These are phyloP conservation scores for Caenorhabditis angaria DNA, from an alignment of 2,888 invertebrate genomes.

Conservation along the genomic window DNA sequence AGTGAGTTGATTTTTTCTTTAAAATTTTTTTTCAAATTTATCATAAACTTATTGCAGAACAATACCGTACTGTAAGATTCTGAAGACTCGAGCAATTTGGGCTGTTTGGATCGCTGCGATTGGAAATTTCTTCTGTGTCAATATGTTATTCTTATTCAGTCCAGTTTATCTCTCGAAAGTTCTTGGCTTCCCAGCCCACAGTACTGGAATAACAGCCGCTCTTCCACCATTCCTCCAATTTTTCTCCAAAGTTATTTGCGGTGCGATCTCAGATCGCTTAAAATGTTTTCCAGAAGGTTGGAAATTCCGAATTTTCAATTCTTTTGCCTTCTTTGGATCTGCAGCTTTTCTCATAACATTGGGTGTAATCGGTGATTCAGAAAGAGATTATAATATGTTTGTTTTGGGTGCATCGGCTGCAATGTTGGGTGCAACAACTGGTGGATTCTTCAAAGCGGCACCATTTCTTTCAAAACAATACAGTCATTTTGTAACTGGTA, in stretches of 20 bases:
- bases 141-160: constrained; percentile 70
- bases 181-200: constrained; percentile 65
- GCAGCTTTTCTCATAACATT: constrained; percentile 58
- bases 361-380: constrained; percentile 57
- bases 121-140: constrained; percentile 70
- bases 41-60: constrained; percentile 28
- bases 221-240: constrained; percentile 70
- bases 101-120: constrained; percentile 70
- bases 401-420: constrained; percentile 54
- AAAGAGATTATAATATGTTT: constrained; percentile 52
- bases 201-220: constrained; percentile 68
- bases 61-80: constrained; percentile 64
- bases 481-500: constrained; percentile 71
- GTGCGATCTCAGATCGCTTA: constrained; percentile 56
- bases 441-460: constrained; percentile 70
- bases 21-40: not conserved
- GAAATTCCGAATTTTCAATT: constrained; percentile 70
- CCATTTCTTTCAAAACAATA: constrained; percentile 68
- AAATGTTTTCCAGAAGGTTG: constrained; percentile 64
- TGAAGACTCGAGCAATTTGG: constrained; percentile 68
- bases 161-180: constrained; percentile 66
- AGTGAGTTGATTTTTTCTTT: no score
- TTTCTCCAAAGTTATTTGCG: constrained; percentile 61
- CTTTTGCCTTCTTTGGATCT: constrained; percentile 66
- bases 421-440: constrained; percentile 64